Evolutionary conservation across 1,140 invertebrate species (phyloP).

Genomic region (Pogonomyrmex barbatus): DNA sequence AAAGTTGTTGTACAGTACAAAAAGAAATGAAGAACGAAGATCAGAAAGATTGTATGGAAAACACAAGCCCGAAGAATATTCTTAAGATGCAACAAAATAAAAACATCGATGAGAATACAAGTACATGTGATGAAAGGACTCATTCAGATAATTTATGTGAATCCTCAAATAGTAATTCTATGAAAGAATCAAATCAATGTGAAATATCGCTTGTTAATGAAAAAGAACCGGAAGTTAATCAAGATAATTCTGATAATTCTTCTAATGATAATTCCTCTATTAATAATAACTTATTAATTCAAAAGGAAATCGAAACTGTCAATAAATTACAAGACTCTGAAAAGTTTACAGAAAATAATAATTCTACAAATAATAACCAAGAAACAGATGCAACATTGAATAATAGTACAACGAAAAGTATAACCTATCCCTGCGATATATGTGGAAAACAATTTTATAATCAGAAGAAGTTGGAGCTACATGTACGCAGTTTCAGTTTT

Average conservation of each 20-base stretch:
- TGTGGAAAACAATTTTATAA: slow-evolving; percentile 75
- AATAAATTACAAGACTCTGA: slow-evolving; percentile 9
- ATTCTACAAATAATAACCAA: background rate
- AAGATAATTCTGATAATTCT: background rate
- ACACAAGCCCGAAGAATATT: background rate
- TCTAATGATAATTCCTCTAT: background rate
- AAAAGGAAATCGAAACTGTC: background rate
- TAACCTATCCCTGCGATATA: slow-evolving; percentile 67
- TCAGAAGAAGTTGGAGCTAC: slow-evolving; percentile 63
- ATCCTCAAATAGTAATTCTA: background rate
- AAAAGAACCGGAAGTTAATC: background rate
- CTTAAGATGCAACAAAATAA: background rate
- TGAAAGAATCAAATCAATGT: background rate
- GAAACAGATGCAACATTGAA: background rate
- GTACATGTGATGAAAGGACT: background rate
- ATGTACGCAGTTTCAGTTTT: slow-evolving; percentile 56
- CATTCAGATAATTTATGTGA: background rate
- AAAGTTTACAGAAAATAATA: background rate
- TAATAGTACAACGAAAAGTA: background rate
- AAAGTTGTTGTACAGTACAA: slow-evolving; percentile 35
- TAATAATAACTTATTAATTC: background rate
- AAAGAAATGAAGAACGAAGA: background rate
- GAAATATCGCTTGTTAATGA: background rate
- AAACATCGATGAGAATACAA: background rate
- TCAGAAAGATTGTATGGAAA: background rate